Conservation (phyloP, 2,888 invertebrate genomes). For the Syritta pipiens region DNA sequence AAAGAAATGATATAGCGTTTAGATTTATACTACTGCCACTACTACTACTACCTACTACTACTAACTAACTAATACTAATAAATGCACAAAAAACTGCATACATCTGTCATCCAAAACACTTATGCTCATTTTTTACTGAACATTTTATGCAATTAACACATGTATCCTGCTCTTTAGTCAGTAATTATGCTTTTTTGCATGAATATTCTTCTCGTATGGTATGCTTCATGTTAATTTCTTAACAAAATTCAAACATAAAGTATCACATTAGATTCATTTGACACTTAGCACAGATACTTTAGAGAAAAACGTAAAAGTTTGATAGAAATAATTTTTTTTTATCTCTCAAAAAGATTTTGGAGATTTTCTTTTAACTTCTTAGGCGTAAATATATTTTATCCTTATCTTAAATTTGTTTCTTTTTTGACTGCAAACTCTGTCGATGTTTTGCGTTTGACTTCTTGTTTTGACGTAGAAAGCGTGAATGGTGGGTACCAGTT, state of each 20-base stretch:
- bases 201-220: conserved; percentile 18
- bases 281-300: conserved; percentile 29
- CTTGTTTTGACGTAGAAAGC: too few species aligned
- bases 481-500: too few species aligned
- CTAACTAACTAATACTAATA: background rate
- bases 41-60: too few species aligned
- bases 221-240: conserved; percentile 19
- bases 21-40: too few species aligned
- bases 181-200: conserved; percentile 49
- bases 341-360: too few species aligned
- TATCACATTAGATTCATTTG: conserved; percentile 24
- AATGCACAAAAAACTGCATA: conserved; percentile 49
- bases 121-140: conserved; percentile 38
- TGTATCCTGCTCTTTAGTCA: conserved; percentile 23
- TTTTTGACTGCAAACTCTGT: too few species aligned
- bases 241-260: background rate
- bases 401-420: too few species aligned
- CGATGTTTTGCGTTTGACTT: too few species aligned
- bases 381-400: too few species aligned
- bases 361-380: too few species aligned
- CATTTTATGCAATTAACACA: conserved; percentile 28
- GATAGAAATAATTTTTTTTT: background rate
- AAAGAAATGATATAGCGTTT: conserved; percentile 24
- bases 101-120: conserved; percentile 40
- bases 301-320: background rate